phyloP scores from a whole-genome alignment of 2,888 invertebrate species.

The Marronus borbonicus region DNA sequence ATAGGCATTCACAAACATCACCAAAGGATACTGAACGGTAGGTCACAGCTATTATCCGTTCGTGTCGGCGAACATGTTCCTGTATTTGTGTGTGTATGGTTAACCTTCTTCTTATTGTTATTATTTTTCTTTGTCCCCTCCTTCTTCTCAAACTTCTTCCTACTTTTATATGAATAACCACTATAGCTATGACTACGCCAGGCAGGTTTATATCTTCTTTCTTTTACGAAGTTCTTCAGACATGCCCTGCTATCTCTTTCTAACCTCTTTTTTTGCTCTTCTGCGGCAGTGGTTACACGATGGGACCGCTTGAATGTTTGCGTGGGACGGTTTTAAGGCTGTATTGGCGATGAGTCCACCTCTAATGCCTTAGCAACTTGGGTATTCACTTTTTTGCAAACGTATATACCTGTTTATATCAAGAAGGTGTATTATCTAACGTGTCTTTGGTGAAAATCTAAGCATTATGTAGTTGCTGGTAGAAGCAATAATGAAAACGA shows the following conservation, averaged over 20 bases:
- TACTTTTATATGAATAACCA: not conserved
- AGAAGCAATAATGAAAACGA: too few species aligned
- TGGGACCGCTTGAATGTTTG: not conserved
- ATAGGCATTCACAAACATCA: not conserved
- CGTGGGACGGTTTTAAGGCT: slow-evolving; percentile 4
- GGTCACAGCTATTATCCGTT: slow-evolving; percentile 24
- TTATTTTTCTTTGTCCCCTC: not conserved
- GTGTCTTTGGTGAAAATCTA: too few species aligned
- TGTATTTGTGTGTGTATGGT: slow-evolving; percentile 11
- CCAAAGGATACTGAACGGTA: slow-evolving; percentile 8
- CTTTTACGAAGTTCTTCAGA: not conserved
- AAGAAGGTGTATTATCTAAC: too few species aligned
- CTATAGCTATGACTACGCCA: too few species aligned
- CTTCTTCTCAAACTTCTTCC: slow-evolving; percentile 5
- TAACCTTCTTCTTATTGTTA: slow-evolving; percentile 9
- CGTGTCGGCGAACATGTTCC: not conserved
- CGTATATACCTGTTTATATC: not conserved
- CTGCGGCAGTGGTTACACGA: not conserved
- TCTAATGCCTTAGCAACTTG: not conserved
- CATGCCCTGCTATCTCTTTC: not conserved
- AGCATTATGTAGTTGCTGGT: too few species aligned
- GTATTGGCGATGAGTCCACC: not conserved
- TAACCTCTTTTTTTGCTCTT: not conserved
- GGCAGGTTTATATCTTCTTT: not conserved
- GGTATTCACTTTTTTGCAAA: not conserved